Conservation (phyloP, 23 tunicate genomes). For the Styela plicata region DNA sequence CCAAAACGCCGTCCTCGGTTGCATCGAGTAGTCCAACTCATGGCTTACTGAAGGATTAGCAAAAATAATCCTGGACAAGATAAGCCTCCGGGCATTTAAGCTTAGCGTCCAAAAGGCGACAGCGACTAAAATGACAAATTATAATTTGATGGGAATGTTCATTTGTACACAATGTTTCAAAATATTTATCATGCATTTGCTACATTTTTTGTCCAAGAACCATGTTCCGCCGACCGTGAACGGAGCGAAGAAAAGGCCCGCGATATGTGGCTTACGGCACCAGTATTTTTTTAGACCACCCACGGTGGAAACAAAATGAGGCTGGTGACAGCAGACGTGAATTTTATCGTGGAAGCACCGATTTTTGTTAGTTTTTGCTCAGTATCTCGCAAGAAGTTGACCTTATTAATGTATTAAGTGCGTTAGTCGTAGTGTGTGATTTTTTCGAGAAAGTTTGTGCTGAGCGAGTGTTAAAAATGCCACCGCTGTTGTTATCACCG, state of each 20-base stretch:
- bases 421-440: background rate
- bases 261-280: background rate
- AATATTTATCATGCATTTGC: background rate
- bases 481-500: no score
- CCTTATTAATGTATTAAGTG: background rate
- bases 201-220: background rate
- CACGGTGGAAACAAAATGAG: background rate
- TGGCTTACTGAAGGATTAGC: background rate
- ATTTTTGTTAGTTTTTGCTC: background rate
- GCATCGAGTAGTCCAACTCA: background rate
- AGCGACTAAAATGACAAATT: background rate
- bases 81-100: background rate
- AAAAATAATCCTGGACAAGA: background rate
- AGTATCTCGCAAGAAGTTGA: background rate
- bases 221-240: background rate
- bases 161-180: background rate
- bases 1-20: no score
- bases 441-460: background rate
- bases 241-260: background rate
- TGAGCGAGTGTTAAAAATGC: no score
- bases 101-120: background rate
- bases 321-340: background rate
- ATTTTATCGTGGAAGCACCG: background rate
- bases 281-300: background rate
- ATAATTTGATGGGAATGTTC: background rate